phyloP scores from a whole-genome alignment of 2,797 vertebrate species.

The Acomys russatus region DNA sequence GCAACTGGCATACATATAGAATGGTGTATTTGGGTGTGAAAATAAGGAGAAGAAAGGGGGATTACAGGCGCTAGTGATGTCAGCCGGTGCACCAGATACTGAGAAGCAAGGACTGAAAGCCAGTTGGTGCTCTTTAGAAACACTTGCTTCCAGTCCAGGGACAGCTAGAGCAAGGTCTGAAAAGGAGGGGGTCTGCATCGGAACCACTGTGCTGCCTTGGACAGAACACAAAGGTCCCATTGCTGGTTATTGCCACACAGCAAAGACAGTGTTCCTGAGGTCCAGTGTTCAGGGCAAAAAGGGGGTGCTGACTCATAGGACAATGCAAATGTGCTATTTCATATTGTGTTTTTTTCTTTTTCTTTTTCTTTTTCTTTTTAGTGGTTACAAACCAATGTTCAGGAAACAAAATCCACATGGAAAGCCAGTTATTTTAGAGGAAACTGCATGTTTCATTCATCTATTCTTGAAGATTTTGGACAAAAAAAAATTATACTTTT shows the following conservation, averaged over 20 bases:
- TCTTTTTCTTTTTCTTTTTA: not conserved
- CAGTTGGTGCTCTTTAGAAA: not conserved
- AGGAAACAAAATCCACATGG: conserved; percentile 19
- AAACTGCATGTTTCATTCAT: conserved; percentile 13
- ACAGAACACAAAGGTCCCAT: not conserved
- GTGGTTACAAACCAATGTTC: not conserved
- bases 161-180: not conserved
- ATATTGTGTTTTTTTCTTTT: not conserved
- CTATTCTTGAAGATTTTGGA: conserved; percentile 50
- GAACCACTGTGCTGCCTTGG: not conserved
- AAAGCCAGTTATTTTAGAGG: conserved; percentile 18
- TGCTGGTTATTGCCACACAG: not conserved
- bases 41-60: not conserved
- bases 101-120: not conserved
- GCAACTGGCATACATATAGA: not conserved
- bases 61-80: not conserved
- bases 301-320: not conserved
- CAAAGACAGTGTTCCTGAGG: not conserved
- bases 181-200: not conserved
- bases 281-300: not conserved
- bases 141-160: not conserved
- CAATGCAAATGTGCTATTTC: not conserved
- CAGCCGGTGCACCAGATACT: not conserved
- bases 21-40: not conserved
- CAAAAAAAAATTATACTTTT: conserved; percentile 11